A percentile compares a stretch with the other conserved stretches of the same genome.
Conservation (phyloP, 2,888 invertebrate genomes). For the Ornithoptera alexandrae region DNA sequence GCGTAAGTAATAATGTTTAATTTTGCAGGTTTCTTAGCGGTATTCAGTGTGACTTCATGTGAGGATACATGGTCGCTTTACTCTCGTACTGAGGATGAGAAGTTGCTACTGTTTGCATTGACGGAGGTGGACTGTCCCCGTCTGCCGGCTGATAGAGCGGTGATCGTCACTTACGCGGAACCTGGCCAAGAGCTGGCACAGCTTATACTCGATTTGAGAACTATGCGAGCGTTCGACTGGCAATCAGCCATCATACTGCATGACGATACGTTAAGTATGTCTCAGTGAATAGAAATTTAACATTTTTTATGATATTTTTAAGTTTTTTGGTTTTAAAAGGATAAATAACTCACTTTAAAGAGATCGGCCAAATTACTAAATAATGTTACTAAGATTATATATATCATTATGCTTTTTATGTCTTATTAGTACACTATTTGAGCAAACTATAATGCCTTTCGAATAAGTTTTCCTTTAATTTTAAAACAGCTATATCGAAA, state of each 20-base stretch:
- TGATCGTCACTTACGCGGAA: slow-evolving; percentile 85
- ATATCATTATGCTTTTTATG: too few species aligned
- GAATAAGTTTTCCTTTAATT: too few species aligned
- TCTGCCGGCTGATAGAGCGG: slow-evolving; percentile 82
- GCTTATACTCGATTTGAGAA: slow-evolving; percentile 86
- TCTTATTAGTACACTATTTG: too few species aligned
- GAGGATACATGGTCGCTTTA: slow-evolving; percentile 86
- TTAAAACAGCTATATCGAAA: too few species aligned
- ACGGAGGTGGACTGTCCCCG: slow-evolving; percentile 90
- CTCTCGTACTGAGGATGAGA: slow-evolving; percentile 81
- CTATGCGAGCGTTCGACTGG: slow-evolving; percentile 84
- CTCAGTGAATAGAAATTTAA: too few species aligned
- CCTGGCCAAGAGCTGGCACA: slow-evolving; percentile 88
- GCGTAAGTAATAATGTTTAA: neutral
- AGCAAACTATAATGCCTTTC: too few species aligned
- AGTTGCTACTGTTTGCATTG: slow-evolving; percentile 85
- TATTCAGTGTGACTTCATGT: slow-evolving; percentile 88
- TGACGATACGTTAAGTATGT: slow-evolving; percentile 86
- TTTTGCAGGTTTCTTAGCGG: slow-evolving; percentile 83
- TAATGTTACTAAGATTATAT: too few species aligned
- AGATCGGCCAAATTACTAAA: too few species aligned
- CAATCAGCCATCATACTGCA: slow-evolving; percentile 85
- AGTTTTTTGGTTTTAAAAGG: too few species aligned
- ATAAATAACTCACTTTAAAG: too few species aligned
- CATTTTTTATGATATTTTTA: too few species aligned